Conservation (phyloP, 2,888 invertebrate genomes). For the Lithophane socia region DNA sequence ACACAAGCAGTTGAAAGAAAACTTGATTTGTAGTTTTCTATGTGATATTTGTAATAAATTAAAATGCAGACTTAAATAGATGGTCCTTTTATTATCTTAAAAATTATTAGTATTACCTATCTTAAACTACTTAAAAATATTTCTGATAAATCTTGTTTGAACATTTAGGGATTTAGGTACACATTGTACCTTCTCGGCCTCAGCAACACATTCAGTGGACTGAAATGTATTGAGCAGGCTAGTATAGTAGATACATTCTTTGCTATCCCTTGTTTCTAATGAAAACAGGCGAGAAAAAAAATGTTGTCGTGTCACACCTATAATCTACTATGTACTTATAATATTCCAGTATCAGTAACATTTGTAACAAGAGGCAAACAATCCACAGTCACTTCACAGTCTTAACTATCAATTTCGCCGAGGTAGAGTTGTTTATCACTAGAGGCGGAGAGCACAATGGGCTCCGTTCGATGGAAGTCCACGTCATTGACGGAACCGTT, state of each 20-base stretch:
- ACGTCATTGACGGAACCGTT: slow-evolving; percentile 99
- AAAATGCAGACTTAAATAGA: slow-evolving; percentile 3
- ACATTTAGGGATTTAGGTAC: slow-evolving; percentile 1
- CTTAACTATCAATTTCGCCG: slow-evolving; percentile 95
- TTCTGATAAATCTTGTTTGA: slow-evolving; percentile 6
- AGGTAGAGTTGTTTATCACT: slow-evolving; percentile 99
- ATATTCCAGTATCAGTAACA: slow-evolving; percentile 1
- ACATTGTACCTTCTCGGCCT: background rate
- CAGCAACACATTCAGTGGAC: background rate
- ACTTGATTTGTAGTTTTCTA: slow-evolving; percentile 3
- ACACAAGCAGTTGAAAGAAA: slow-evolving; percentile 13
- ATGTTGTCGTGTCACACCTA: background rate
- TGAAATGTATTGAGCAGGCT: background rate
- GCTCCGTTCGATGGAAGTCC: slow-evolving; percentile 98
- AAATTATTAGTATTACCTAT: background rate
- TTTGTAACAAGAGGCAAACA: slow-evolving; percentile 4
- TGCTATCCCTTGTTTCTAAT: background rate
- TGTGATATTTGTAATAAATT: slow-evolving; percentile 36
- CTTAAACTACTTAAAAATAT: slow-evolving; percentile 15
- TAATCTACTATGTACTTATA: background rate
- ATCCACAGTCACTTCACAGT: slow-evolving; percentile 9
- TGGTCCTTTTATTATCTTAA: slow-evolving; percentile 33
- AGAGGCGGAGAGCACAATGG: slow-evolving; percentile 97
- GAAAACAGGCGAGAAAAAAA: background rate
- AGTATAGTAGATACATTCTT: too few relatives aligned